Conservation (phyloP, 2,113 vertebrate genomes). For the Semicossyphus pulcher region DNA sequence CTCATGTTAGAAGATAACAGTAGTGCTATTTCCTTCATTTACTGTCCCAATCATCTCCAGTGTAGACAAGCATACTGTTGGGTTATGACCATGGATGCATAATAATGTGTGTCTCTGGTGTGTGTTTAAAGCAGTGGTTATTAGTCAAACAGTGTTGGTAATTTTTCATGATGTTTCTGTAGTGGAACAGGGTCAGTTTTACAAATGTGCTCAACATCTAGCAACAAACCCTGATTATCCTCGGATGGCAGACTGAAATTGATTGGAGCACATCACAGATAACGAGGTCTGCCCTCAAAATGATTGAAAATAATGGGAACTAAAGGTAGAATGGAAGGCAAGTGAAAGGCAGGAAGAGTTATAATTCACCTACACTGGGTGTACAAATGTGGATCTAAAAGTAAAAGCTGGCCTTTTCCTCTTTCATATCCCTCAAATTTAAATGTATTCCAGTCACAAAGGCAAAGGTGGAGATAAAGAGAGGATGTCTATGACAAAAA, state of each 20-base stretch:
- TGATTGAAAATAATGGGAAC: slow-evolving; percentile 31
- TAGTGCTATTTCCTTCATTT: background rate
- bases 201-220: background rate
- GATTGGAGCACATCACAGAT: slow-evolving; percentile 13
- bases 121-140: background rate
- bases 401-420: background rate
- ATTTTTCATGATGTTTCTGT: background rate
- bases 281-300: slow-evolving; percentile 5
- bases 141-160: background rate
- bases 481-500: background rate
- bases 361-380: background rate
- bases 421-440: background rate
- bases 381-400: background rate
- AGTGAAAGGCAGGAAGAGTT: slow-evolving; percentile 17
- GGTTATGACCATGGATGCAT: background rate
- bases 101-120: background rate
- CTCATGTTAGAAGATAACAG: slow-evolving; percentile 1
- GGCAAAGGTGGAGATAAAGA: background rate
- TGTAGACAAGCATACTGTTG: background rate
- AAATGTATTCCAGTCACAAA: background rate
- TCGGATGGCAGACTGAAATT: background rate
- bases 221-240: slow-evolving; percentile 5
- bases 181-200: background rate
- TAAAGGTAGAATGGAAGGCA: slow-evolving; percentile 20
- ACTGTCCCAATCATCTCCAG: background rate